Evolutionary conservation across 23 tunicate genomes (phyloP).

Genomic region (Styela plicata): DNA sequence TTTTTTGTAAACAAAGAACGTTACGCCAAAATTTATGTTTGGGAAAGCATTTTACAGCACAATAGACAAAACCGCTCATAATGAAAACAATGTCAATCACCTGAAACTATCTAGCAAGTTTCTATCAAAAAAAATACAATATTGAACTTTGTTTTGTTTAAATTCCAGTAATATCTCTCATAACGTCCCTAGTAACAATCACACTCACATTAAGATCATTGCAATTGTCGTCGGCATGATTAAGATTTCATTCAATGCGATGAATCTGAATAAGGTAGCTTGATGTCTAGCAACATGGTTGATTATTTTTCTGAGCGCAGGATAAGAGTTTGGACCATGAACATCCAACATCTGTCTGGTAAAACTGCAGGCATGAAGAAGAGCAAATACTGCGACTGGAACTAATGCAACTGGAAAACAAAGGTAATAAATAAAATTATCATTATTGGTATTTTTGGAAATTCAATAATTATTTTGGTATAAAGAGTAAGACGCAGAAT

Average conservation of each 20-base stretch:
- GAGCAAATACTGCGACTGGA: conserved; percentile 75
- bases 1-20: too few relatives aligned
- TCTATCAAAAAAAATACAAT: not conserved
- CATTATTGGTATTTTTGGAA: too few relatives aligned
- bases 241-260: conserved; percentile 56
- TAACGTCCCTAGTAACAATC: not conserved
- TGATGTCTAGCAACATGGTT: conserved; percentile 82
- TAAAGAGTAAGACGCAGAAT: too few relatives aligned
- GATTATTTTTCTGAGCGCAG: conserved; percentile 55
- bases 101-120: too few relatives aligned
- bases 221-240: conserved; percentile 49
- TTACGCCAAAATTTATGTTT: too few relatives aligned
- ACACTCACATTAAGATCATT: conserved; percentile 52
- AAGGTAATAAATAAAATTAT: too few relatives aligned
- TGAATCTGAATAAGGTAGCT: conserved; percentile 55
- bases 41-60: too few relatives aligned
- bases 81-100: too few relatives aligned
- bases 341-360: conserved; percentile 77
- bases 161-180: not conserved
- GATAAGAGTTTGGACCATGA: conserved; percentile 59
- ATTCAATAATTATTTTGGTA: too few relatives aligned
- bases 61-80: too few relatives aligned
- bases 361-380: conserved; percentile 82
- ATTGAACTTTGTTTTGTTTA: not conserved
- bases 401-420: conserved; percentile 65